Conservation (phyloP, 2,888 invertebrate species). For the Ischnus inquisitorius region DNA sequence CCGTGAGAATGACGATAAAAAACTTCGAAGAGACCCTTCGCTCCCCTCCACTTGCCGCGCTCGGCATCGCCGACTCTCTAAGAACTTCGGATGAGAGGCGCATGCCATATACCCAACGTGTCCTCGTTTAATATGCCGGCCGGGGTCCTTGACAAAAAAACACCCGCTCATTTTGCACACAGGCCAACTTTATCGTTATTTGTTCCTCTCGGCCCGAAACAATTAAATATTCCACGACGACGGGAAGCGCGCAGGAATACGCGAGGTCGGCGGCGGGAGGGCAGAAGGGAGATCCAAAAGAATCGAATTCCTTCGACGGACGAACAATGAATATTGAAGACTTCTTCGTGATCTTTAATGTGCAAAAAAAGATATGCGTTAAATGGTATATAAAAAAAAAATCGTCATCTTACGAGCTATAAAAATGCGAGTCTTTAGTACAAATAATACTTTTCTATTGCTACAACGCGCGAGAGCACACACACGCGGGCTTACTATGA, state of each 20-base stretch:
- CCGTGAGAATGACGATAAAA: constrained; percentile 76
- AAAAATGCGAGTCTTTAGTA: constrained; percentile 75
- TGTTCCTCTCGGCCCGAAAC: constrained; percentile 27
- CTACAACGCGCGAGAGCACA: constrained; percentile 56
- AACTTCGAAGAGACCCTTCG: constrained; percentile 60
- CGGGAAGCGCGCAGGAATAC: not conserved
- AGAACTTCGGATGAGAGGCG: constrained; percentile 48
- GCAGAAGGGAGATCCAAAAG: not conserved
- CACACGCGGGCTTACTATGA: constrained; percentile 8
- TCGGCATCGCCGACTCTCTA: constrained; percentile 28
- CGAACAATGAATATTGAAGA: constrained; percentile 20
- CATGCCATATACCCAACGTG: constrained; percentile 52
- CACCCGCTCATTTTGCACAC: constrained; percentile 62
- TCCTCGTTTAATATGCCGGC: constrained; percentile 68
- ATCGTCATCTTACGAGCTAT: constrained; percentile 59
- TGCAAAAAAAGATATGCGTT: constrained; percentile 60
- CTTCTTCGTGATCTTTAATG: constrained; percentile 29
- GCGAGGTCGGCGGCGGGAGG: not conserved
- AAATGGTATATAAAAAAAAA: constrained; percentile 38
- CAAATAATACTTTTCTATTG: constrained; percentile 74
- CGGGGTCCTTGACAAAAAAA: constrained; percentile 58
- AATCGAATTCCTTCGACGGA: constrained; percentile 13
- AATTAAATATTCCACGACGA: constrained; percentile 63
- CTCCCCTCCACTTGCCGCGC: constrained; percentile 45
- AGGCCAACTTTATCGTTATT: constrained; percentile 56